Evolutionary conservation across 2,797 vertebrate genomes (phyloP), one percentile per base, ranked within the genome.

Genomic region (Anas georgica): DNA sequence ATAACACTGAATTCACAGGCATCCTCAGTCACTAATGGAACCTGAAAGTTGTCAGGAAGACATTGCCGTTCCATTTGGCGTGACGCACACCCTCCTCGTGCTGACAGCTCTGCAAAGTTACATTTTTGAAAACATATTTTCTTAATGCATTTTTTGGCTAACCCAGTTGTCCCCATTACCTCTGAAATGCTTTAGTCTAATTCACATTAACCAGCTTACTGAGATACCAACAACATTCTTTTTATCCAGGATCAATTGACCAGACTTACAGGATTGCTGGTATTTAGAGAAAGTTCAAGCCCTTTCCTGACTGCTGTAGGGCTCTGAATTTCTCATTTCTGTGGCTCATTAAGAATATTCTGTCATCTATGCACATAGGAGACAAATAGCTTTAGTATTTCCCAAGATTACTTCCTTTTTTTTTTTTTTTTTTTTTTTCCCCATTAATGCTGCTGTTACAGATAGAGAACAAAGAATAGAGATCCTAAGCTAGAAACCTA

Each of bases 81-180:
- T 86, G 50, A 91, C 17, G 12, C 45, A 90, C 76, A 77, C 80
- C 45, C 54, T 91, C 45, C 84, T 90, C 12, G 5, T 70, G 67
- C 93, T 81, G 87, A 96, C 70, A 94, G 88, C 63, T 70, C 37
- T 39, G 58, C 29, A 59, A 45, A 86, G 76, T 91, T 94, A 75
- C 82, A 29, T 95, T 91, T 87, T 69, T 62, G 18, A 64, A 96
- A 93, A 89, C 93, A 95, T 90, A 83, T 73, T 94, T 93, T 91
- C 80, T 88, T 95, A 94, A 97, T 86, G 82, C 90, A 90, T 96
- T 96, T 95, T 82, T 96, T 97, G 96, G 95, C 97, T 94, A 90
- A 95, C 56, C 0, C 2, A 56, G 21, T 79, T 83, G 85, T 94
- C 77, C 83, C 76, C 48, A 79, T 75, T 92, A 93, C 83, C 39